Conservation (phyloP, 2,888 invertebrate species). For the Pachliopta kotzebuea region DNA sequence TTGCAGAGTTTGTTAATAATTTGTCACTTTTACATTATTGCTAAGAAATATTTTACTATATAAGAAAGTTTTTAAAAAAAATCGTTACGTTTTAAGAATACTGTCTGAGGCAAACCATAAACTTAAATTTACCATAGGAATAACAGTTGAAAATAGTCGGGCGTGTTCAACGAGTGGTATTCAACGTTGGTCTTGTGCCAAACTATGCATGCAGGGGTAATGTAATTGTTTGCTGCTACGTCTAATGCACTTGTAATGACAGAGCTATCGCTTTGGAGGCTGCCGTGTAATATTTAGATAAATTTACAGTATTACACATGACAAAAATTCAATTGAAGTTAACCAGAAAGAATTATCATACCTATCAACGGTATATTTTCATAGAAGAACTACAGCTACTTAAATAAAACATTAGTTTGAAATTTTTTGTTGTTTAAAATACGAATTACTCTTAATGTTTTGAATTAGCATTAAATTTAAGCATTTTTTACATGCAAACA, state of each 20-base stretch:
- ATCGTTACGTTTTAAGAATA: conserved; percentile 14
- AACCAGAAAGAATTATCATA: background rate
- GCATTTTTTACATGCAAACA: background rate
- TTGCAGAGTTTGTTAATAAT: background rate
- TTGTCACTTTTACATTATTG: too few species aligned
- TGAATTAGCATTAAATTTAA: background rate
- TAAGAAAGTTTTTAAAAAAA: background rate
- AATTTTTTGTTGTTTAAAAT: too few species aligned
- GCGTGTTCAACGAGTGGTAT: conserved; percentile 59
- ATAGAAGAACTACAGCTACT: too few species aligned
- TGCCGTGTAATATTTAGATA: conserved; percentile 37
- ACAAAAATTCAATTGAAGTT: background rate
- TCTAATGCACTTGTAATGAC: conserved; percentile 62
- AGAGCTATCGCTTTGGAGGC: conserved; percentile 42
- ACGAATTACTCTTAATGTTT: too few species aligned
- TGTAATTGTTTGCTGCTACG: conserved; percentile 63
- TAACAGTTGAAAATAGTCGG: conserved; percentile 63
- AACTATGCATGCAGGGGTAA: conserved; percentile 60
- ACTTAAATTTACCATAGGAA: conserved; percentile 57
- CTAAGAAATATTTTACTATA: background rate
- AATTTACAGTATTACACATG: conserved; percentile 30
- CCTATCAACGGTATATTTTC: too few species aligned
- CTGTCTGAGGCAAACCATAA: conserved; percentile 50
- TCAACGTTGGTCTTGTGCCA: conserved; percentile 67
- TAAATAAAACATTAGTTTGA: too few species aligned